These are phyloP conservation scores for Phyllotis vaccarum DNA, from an alignment of 2,797 vertebrate genomes.

Conservation along the genomic window DNA sequence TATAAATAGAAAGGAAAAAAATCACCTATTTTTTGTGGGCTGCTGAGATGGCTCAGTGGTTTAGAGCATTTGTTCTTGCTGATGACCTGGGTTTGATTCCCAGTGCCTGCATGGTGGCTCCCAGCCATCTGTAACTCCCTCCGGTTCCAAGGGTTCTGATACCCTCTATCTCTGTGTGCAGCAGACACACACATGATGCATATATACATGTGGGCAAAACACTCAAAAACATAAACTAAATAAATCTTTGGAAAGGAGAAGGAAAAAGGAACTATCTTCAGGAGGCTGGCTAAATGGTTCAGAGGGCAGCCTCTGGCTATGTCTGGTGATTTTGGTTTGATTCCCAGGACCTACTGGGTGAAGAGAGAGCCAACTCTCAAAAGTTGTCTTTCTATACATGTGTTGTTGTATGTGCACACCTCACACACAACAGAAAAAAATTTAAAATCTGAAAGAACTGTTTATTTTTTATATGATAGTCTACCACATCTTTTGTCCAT, in stretches of 20 bases:
- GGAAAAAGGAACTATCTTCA: background rate
- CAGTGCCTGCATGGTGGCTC: background rate
- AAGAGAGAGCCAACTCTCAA: background rate
- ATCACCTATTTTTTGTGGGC: too few species aligned
- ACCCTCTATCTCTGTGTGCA: background rate
- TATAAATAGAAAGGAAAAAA: too few species aligned
- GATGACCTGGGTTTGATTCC: background rate
- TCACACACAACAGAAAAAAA: background rate
- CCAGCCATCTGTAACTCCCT: background rate
- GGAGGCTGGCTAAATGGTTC: background rate
- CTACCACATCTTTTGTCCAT: background rate
- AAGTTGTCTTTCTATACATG: background rate
- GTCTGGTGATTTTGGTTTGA: background rate
- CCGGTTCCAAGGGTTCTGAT: background rate
- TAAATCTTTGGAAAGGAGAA: background rate
- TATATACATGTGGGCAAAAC: background rate
- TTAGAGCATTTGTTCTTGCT: background rate
- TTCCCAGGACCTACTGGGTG: background rate
- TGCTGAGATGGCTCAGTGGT: background rate
- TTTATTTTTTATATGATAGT: constrained; percentile 32
- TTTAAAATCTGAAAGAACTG: background rate
- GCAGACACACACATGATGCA: background rate
- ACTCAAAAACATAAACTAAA: background rate
- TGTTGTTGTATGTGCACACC: background rate
- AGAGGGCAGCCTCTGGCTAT: background rate